A percentile compares a stretch with the other conserved stretches of the same genome.
These are phyloP conservation scores for Oryzaephilus surinamensis DNA, from an alignment of 1,140 invertebrate species.

Conservation along the genomic window DNA sequence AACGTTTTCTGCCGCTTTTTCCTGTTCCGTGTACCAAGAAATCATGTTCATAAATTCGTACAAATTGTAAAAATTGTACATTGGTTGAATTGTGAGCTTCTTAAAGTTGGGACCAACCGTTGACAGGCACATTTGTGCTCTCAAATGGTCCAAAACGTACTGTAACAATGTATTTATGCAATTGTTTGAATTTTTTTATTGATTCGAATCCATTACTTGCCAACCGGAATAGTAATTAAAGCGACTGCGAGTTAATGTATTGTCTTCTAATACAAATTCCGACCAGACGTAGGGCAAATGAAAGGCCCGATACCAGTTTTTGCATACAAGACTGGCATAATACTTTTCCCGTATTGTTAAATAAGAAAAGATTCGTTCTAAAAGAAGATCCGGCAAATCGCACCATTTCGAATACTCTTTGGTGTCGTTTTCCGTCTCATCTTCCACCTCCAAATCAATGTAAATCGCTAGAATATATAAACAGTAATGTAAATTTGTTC, in stretches of 20 bases:
- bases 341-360: conserved; percentile 59
- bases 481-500: no score
- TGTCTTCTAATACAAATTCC: conserved; percentile 60
- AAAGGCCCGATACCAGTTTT: conserved; percentile 60
- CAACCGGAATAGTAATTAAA: conserved; percentile 79
- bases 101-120: conserved; percentile 58
- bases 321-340: conserved; percentile 62
- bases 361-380: conserved; percentile 68
- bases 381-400: conserved; percentile 59
- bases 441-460: conserved; percentile 46
- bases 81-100: conserved; percentile 58
- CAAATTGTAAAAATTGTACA: conserved; percentile 71
- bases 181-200: conserved; percentile 1
- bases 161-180: conserved; percentile 23
- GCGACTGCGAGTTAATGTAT: conserved; percentile 59
- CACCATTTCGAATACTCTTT: conserved; percentile 51
- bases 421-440: conserved; percentile 34
- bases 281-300: conserved; percentile 65
- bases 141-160: conserved; percentile 64
- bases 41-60: conserved; percentile 77
- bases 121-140: conserved; percentile 60
- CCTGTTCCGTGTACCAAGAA: conserved; percentile 56
- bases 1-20: conserved; percentile 24
- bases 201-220: conserved; percentile 40
- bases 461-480: conserved; percentile 44